phyloP scores from a whole-genome alignment of 2,797 vertebrate genomes.

The Premnoplex brunnescens region DNA sequence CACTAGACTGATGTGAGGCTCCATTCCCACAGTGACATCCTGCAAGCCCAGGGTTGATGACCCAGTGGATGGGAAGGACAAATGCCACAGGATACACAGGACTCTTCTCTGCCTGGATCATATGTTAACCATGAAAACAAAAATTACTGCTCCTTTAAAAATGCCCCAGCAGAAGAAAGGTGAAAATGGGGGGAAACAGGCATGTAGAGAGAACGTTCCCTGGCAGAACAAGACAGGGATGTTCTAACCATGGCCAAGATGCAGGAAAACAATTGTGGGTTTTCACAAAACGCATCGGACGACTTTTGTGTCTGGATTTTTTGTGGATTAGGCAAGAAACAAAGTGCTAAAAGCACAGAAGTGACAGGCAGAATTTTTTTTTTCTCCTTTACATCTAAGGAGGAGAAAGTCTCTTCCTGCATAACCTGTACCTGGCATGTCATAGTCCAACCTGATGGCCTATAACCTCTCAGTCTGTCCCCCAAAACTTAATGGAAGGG shows the following conservation, averaged over 20 bases:
- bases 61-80: rapidly evolving
- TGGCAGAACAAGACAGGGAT: background rate
- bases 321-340: background rate
- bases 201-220: background rate
- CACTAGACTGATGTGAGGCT: background rate
- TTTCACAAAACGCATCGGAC: rapidly evolving
- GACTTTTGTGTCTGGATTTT: background rate
- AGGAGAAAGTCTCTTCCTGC: background rate
- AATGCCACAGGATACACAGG: background rate
- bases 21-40: background rate
- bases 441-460: background rate
- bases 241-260: background rate
- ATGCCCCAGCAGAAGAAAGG: background rate
- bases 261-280: background rate
- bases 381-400: background rate
- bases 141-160: background rate
- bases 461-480: background rate
- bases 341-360: background rate
- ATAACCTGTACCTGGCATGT: background rate
- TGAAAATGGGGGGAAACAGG: background rate
- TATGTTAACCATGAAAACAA: background rate
- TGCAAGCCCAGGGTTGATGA: background rate
- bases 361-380: background rate
- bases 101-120: background rate
- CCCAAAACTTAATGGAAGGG: background rate